Percentiles rank a stretch among this genome's conserved stretches.
Conservation (phyloP, 2,888 invertebrate species). For the Spodoptera picta region DNA sequence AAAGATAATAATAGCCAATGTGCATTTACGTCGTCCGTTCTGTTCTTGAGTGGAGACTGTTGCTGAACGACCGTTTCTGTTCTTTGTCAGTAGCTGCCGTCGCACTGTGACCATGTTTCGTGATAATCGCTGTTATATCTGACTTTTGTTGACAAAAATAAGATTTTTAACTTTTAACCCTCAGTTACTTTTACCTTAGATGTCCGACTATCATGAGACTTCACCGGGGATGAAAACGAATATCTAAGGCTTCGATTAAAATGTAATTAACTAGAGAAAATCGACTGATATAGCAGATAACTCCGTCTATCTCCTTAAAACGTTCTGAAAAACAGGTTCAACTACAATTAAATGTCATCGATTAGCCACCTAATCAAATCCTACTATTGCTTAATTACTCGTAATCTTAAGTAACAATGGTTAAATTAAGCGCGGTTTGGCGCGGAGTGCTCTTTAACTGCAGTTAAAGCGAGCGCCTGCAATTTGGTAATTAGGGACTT, state of each 20-base stretch:
- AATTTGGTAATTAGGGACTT: conserved; percentile 69
- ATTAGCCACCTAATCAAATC: conserved; percentile 32
- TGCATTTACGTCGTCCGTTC: conserved; percentile 45
- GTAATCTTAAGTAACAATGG: conserved; percentile 62
- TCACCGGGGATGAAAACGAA: too few species aligned
- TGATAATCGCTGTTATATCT: not conserved
- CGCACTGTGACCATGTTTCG: not conserved
- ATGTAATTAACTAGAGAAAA: too few species aligned
- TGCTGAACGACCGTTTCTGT: conserved; percentile 18
- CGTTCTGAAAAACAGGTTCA: too few species aligned
- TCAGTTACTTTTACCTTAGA: too few species aligned
- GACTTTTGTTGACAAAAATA: too few species aligned
- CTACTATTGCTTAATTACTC: conserved; percentile 32
- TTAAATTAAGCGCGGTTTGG: conserved; percentile 72
- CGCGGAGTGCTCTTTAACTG: conserved; percentile 61
- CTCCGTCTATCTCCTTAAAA: too few species aligned
- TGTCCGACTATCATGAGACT: too few species aligned
- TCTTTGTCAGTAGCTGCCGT: conserved; percentile 20
- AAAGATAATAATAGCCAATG: conserved; percentile 53
- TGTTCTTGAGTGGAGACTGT: conserved; percentile 18
- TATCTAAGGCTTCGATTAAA: too few species aligned
- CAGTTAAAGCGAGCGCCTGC: conserved; percentile 65
- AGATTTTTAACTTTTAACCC: too few species aligned
- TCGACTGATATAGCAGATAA: too few species aligned
- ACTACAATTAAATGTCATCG: not conserved